Evolutionary conservation across 2,113 vertebrate genomes (phyloP), one percentile per base, ranked within the genome.

Genomic region (Thamnaconus septentrionalis): DNA sequence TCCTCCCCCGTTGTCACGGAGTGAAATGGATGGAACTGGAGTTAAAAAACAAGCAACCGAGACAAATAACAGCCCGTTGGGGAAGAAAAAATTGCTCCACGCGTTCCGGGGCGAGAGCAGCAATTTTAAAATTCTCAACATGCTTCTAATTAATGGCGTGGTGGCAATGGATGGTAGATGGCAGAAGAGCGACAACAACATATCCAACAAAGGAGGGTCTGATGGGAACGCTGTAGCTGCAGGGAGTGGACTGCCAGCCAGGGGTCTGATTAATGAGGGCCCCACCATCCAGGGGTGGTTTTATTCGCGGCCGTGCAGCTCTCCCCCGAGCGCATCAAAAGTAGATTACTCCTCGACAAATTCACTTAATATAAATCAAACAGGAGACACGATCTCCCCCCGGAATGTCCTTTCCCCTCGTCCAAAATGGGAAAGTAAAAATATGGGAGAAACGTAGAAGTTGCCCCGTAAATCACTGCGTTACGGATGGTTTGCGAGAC

Each of bases 261-360:
- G 56, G 42, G 56, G 56, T 67, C 71, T 89, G 90, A 91, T 89
- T 88, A 80, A 90, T 85, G 87, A 77, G 78, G 64, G 74, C 74
- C 61, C 71, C 64, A 80, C 53, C 78, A 76, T 73, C 72, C 71
- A 58, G 79, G 75, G 81, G 81, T 87, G 81, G 68, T 82, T 82
- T 82, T 72, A 84, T 85, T 82, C 56, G 4, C 64, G 59, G 75
- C 69, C 59, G 54, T 56, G 57, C 77, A 59, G 75, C 70, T 75
- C 68, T 68, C 65, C 62, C 63, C 57, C 73, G 8, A 62, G 70
- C 60, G 41, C 63, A 66, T 80, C 68, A 69, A 75, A 83, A 87
- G 72, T 71, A 81, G 71, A 90, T 85, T 86, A 81, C 67, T 67
- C 67, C 66, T 59, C 67, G 59, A 78, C 59, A 85, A 63, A 81